A percentile compares a stretch with the other conserved stretches of the same genome.
Evolutionary conservation across 2,888 invertebrate genomes (phyloP).

Genomic region (Phorcus lineatus): DNA sequence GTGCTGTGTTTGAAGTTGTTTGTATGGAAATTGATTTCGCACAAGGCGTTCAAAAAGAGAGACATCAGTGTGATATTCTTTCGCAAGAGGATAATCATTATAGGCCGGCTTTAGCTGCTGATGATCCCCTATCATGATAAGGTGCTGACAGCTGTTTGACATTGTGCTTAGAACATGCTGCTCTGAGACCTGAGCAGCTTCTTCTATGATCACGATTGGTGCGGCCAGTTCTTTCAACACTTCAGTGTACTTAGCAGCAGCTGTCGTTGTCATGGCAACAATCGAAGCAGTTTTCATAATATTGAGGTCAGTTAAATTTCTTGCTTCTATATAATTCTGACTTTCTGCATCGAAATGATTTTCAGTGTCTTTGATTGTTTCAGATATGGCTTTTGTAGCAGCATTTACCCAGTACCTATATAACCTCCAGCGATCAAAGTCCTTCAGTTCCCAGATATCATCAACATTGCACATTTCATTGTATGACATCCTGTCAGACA

Average conservation of each 20-base stretch:
- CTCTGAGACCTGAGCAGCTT: conserved; percentile 54
- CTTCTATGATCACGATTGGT: conserved; percentile 46
- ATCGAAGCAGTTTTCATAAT: conserved; percentile 35
- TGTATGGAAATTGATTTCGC: conserved; percentile 80
- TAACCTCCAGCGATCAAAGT: conserved; percentile 72
- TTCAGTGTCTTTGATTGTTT: neutral
- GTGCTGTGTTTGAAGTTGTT: conserved; percentile 81
- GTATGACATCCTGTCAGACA: conserved; percentile 20
- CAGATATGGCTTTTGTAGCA: neutral
- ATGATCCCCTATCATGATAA: conserved; percentile 82
- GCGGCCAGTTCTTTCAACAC: conserved; percentile 39
- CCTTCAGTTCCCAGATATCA: conserved; percentile 54
- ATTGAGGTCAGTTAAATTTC: conserved; percentile 19
- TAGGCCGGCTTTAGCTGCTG: conserved; percentile 85
- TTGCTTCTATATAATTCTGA: neutral
- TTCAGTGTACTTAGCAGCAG: conserved; percentile 37
- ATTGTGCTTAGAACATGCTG: conserved; percentile 50
- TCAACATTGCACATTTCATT: conserved; percentile 17
- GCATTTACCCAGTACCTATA: conserved; percentile 67
- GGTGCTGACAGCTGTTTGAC: conserved; percentile 43
- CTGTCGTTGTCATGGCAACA: conserved; percentile 52
- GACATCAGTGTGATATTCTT: conserved; percentile 82
- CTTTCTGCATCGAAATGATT: neutral
- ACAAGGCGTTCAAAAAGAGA: conserved; percentile 89
- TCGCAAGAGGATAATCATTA: conserved; percentile 81